Conservation (phyloP, 2,888 invertebrate species). For the Epistrophe eligans region DNA sequence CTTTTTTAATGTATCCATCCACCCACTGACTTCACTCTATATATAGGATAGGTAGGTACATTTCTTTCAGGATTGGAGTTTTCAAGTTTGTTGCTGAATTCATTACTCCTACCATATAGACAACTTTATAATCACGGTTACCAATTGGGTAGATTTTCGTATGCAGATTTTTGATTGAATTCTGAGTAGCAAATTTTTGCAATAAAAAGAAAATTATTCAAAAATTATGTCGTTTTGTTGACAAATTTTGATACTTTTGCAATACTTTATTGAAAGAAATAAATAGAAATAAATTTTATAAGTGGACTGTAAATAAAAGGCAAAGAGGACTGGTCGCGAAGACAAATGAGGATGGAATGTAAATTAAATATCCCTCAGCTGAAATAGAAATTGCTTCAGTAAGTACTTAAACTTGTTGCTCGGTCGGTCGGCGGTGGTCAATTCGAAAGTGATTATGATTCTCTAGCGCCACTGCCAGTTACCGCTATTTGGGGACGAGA, state of each 20-base stretch:
- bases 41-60: not conserved
- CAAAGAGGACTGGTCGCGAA: no score
- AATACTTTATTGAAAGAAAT: no score
- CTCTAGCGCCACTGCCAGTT: no score
- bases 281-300: no score
- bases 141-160: not conserved
- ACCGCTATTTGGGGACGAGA: no score
- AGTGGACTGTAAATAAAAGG: no score
- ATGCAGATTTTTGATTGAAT: not conserved
- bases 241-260: not conserved
- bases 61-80: slow-evolving; percentile 29
- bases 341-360: no score
- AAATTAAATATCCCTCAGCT: no score
- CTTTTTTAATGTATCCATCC: slow-evolving; percentile 62
- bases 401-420: no score
- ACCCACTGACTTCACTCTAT: not conserved
- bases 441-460: no score
- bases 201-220: not conserved
- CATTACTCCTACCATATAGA: slow-evolving; percentile 29
- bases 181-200: not conserved
- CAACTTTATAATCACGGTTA: not conserved
- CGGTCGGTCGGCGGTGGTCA: no score
- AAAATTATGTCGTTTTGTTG: not conserved
- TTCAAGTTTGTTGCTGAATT: slow-evolving; percentile 54
- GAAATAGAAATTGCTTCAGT: no score